Evolutionary conservation across 2,113 vertebrate species (phyloP).

Genomic region (Carlito syrichta): DNA sequence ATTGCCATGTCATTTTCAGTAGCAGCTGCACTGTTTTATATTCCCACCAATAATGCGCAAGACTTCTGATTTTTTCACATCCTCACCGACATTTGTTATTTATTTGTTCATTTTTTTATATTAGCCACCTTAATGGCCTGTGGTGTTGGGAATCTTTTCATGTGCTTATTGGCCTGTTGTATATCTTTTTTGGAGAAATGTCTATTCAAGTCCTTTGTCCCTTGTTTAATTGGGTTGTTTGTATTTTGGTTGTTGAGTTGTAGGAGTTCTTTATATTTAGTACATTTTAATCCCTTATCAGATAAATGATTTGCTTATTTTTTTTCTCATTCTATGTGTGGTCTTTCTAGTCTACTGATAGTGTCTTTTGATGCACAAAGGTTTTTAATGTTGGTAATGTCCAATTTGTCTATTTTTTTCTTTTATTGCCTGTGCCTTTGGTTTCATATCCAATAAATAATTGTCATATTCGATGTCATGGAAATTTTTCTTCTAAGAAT

Average conservation of each 20-base stretch:
- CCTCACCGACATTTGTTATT: neutral
- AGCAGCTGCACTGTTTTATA: neutral
- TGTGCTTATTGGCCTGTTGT: neutral
- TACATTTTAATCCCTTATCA: neutral
- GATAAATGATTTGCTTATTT: neutral
- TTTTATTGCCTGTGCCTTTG: neutral
- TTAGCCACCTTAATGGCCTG: too few relatives aligned
- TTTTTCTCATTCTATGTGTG: neutral
- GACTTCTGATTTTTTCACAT: neutral
- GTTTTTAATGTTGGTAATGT: neutral
- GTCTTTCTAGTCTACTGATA: rapidly evolving
- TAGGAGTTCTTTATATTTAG: neutral
- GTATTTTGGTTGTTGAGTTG: neutral
- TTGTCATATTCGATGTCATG: neutral
- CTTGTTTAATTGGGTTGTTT: neutral
- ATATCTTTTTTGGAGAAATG: neutral
- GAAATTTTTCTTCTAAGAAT: neutral
- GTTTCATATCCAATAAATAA: neutral
- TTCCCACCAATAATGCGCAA: neutral
- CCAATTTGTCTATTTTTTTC: neutral
- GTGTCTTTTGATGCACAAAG: neutral
- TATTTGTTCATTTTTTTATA: neutral
- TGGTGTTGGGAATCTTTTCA: neutral
- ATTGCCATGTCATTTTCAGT: rapidly evolving
- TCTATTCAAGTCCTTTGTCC: neutral